Evolutionary conservation across 2,888 invertebrate species (phyloP).

Genomic region (Rugalucina vietnamica): DNA sequence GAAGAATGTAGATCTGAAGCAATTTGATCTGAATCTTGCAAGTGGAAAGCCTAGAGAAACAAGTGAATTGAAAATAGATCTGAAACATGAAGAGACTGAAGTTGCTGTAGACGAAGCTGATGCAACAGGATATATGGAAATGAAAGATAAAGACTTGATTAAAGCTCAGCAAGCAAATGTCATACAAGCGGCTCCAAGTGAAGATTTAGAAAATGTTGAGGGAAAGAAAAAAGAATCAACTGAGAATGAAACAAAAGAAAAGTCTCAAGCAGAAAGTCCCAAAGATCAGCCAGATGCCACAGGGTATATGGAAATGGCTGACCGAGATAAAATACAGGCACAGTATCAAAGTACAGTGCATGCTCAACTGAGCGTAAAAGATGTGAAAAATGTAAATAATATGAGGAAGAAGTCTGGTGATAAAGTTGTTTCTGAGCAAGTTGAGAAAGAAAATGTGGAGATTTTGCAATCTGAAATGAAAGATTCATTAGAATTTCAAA

Average conservation of each 20-base stretch:
- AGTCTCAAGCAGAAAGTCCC: background rate
- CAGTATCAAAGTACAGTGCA: background rate
- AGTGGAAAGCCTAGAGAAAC: background rate
- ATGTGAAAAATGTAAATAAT: background rate
- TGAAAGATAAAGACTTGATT: constrained; percentile 30
- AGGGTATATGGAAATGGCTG: background rate
- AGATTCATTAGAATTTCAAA: background rate
- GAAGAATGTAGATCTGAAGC: background rate
- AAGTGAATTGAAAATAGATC: background rate
- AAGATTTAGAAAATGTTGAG: background rate
- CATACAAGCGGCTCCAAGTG: background rate
- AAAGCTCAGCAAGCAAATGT: background rate
- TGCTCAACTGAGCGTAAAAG: background rate
- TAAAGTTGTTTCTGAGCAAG: background rate
- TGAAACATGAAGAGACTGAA: background rate
- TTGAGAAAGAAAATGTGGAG: constrained; percentile 1
- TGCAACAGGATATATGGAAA: constrained; percentile 48
- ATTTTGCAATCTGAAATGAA: background rate
- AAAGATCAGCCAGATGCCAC: background rate
- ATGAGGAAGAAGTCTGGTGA: background rate
- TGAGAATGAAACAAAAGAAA: background rate
- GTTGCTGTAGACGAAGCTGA: constrained; percentile 36
- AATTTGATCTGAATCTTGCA: background rate
- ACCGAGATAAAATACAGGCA: background rate
- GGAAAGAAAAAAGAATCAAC: background rate